A percentile compares a stretch with the other conserved stretches of the same genome.
Conservation (phyloP, 2,797 vertebrate species). For the Liasis olivaceus region DNA sequence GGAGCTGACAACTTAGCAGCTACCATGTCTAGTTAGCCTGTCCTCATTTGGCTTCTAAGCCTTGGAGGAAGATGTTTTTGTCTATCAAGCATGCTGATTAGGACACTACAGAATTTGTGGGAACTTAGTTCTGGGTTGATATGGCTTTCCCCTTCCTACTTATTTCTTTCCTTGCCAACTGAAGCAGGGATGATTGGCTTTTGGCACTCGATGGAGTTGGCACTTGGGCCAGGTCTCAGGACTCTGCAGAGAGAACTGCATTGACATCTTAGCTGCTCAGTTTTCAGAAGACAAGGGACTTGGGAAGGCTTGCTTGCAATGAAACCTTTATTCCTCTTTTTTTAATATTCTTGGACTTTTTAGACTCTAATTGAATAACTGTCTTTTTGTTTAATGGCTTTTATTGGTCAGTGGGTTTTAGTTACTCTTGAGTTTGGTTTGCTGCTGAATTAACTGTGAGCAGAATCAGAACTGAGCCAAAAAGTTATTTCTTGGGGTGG, state of each 20-base stretch:
- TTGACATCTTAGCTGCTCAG: not conserved
- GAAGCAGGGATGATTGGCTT: not conserved
- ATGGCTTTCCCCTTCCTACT: not conserved
- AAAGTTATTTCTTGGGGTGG: not conserved
- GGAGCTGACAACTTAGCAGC: not conserved
- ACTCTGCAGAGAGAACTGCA: slow-evolving; percentile 22
- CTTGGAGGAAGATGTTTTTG: not conserved
- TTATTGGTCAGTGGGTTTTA: not conserved
- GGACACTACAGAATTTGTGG: not conserved
- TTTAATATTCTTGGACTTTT: not conserved
- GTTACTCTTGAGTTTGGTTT: not conserved
- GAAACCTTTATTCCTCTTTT: not conserved
- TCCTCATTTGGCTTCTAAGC: not conserved
- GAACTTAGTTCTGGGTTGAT: not conserved
- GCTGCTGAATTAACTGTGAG: not conserved
- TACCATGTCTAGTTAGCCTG: not conserved
- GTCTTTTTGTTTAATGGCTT: not conserved
- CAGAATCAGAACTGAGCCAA: not conserved
- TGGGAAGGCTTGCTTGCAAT: not conserved
- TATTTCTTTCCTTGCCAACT: not conserved
- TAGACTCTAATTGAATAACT: not conserved
- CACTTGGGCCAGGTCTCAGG: not conserved
- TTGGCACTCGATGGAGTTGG: slow-evolving; percentile 19
- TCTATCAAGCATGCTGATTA: not conserved
- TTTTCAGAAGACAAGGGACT: not conserved